phyloP scores from a whole-genome alignment of 2,888 invertebrate species.

The Meandrusa payeni region DNA sequence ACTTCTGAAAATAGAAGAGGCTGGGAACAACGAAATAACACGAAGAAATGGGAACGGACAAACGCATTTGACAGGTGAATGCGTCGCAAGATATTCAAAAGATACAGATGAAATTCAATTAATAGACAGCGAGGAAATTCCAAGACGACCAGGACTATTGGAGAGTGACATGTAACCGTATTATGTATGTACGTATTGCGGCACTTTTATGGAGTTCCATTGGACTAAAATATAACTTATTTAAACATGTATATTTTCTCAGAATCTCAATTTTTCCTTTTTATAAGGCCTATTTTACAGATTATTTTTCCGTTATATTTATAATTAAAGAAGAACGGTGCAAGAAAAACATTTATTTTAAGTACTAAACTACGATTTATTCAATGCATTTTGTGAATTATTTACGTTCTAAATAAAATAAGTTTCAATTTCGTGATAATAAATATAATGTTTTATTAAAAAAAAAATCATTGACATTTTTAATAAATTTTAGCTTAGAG shows the following conservation, averaged over 20 bases:
- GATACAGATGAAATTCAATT: slow-evolving; percentile 62
- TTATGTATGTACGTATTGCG: slow-evolving; percentile 16
- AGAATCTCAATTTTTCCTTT: too few species aligned
- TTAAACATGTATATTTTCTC: too few species aligned
- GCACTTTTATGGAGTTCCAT: background rate
- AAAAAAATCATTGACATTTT: too few species aligned
- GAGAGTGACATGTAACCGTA: slow-evolving; percentile 71
- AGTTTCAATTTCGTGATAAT: too few species aligned
- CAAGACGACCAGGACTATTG: slow-evolving; percentile 58
- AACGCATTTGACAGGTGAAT: slow-evolving; percentile 48
- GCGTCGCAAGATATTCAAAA: slow-evolving; percentile 36
- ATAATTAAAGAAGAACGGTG: background rate
- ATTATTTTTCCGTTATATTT: too few species aligned
- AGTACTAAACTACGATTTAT: background rate
- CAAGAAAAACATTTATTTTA: background rate
- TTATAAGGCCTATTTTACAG: too few species aligned
- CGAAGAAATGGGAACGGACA: slow-evolving; percentile 40
- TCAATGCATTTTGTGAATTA: slow-evolving; percentile 3
- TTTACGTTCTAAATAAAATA: background rate
- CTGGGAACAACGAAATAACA: slow-evolving; percentile 34
- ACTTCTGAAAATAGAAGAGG: slow-evolving; percentile 52
- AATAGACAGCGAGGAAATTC: slow-evolving; percentile 58
- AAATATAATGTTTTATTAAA: too few species aligned
- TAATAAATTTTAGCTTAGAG: too few species aligned
- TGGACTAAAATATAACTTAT: too few species aligned